Evolutionary conservation across 2,888 invertebrate genomes (phyloP).

Genomic region (Salpingus planirostris): DNA sequence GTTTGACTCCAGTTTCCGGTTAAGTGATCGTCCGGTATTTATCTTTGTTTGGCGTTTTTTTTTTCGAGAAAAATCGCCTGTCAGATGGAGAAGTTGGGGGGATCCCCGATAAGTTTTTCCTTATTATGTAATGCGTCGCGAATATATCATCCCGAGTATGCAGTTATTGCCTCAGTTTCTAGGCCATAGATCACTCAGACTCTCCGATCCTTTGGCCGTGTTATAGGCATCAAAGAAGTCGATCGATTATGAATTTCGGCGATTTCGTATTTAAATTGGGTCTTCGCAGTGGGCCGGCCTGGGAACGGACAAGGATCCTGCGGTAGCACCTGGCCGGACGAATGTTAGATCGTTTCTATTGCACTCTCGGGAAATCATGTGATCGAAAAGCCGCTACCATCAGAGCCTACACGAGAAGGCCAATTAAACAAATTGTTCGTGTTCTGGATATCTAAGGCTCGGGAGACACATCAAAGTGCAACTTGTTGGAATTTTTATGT

Average conservation of each 20-base stretch:
- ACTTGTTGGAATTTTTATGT: too few species aligned
- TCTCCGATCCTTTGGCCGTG: too few species aligned
- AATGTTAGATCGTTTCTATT: conserved; percentile 17
- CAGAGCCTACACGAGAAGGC: conserved; percentile 11
- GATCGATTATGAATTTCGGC: too few species aligned
- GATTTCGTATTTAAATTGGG: conserved; percentile 9
- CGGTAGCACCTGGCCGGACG: conserved; percentile 13
- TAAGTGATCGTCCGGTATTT: background rate
- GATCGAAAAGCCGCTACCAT: conserved; percentile 20
- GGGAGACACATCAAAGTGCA: conserved; percentile 13
- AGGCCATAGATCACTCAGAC: too few species aligned
- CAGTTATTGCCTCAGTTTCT: too few species aligned
- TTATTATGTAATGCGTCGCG: conserved; percentile 1
- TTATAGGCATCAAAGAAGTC: too few species aligned
- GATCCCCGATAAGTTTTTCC: too few species aligned
- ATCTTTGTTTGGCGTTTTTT: background rate
- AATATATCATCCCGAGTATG: too few species aligned
- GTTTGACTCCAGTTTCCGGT: background rate
- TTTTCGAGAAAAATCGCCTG: background rate
- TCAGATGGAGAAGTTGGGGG: conserved; percentile 3
- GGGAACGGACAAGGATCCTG: conserved; percentile 12
- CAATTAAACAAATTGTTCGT: conserved; percentile 18
- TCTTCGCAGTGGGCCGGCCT: conserved; percentile 3
- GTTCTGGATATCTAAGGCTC: conserved; percentile 11
- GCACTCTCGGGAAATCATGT: conserved; percentile 26